These are phyloP conservation scores for Dione juno DNA, from an alignment of 2,888 invertebrate genomes.

Conservation along the genomic window DNA sequence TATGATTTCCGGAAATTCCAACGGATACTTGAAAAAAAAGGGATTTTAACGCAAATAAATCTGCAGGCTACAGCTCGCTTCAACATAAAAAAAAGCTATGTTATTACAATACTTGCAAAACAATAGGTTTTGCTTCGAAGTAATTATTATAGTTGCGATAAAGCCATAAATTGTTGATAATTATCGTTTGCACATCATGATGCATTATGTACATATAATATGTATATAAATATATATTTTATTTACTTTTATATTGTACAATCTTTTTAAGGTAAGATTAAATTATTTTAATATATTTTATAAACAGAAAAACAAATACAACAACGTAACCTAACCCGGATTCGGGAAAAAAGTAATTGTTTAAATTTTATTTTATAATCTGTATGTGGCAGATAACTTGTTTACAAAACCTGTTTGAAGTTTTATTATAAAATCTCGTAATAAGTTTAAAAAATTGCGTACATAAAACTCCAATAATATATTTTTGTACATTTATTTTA, in stretches of 20 bases:
- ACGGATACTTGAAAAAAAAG: no score
- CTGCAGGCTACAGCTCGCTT: no score
- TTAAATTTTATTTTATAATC: not conserved
- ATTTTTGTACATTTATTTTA: no score
- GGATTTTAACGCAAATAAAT: no score
- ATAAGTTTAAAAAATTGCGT: no score
- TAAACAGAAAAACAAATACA: slow-evolving; percentile 7
- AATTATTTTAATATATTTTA: slow-evolving; percentile 1
- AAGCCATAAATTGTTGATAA: not conserved
- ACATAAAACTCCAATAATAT: no score
- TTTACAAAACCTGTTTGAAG: no score
- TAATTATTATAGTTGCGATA: not conserved
- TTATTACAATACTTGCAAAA: not conserved
- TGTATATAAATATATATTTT: not conserved
- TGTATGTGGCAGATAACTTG: not conserved
- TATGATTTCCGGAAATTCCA: no score
- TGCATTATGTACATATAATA: not conserved
- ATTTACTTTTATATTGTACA: no score
- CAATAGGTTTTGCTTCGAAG: not conserved
- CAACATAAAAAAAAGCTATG: no score
- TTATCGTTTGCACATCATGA: not conserved
- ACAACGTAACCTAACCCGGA: not conserved
- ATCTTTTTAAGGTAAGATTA: not conserved
- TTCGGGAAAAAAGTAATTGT: no score
- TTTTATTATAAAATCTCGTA: no score